Conservation (phyloP, 2,797 vertebrate genomes). For the Sebastes flavidus region DNA sequence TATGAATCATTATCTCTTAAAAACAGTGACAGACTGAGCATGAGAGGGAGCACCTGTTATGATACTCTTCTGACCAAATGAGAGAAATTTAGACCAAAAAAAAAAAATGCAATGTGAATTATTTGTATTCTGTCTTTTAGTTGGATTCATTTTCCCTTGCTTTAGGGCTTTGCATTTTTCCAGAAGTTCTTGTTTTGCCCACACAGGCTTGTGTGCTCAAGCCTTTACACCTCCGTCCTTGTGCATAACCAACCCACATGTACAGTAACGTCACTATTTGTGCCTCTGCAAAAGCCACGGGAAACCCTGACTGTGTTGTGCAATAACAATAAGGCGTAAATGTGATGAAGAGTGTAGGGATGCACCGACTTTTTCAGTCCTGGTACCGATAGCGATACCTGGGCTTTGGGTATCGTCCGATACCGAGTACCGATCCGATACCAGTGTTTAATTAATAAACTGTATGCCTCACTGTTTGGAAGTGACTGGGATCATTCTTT, state of each 20-base stretch:
- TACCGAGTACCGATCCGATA: no score
- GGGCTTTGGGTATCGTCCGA: no score
- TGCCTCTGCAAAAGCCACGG: background rate
- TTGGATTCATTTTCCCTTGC: background rate
- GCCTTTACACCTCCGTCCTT: constrained; percentile 38
- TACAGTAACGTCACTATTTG: constrained; percentile 10
- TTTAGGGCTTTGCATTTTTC: background rate
- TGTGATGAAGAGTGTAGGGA: background rate
- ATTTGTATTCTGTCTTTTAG: background rate
- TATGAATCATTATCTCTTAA: background rate
- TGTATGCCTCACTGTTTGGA: no score
- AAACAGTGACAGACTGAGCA: background rate
- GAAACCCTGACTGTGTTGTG: constrained; percentile 7
- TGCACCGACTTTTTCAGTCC: no score
- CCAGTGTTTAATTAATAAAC: no score
- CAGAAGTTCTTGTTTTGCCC: constrained; percentile 16
- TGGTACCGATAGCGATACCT: no score
- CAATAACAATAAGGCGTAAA: background rate
- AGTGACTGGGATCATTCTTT: no score
- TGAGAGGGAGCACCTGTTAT: background rate
- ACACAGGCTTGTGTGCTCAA: constrained; percentile 20
- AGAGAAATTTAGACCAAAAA: background rate
- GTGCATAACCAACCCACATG: constrained; percentile 41
- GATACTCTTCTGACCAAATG: background rate
- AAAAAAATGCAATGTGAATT: background rate